Base-by-base conservation (phyloP, 2,113 vertebrate species). In the Pangasianodon hypophthalmus region DNA sequence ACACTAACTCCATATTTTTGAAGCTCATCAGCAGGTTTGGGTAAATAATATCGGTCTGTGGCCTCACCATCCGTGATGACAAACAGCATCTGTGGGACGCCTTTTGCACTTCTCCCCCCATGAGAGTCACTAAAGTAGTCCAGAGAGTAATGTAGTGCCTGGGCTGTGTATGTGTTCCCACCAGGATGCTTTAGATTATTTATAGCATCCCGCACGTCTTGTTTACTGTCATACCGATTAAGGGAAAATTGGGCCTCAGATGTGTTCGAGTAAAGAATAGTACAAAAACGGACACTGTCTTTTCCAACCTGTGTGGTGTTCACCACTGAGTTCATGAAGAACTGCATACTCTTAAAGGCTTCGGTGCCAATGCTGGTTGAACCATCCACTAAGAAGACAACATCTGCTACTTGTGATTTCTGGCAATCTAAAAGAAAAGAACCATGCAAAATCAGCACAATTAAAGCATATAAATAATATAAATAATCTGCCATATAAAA, bases 331-430 rank as follows among this genome's bases (percentile, higher is more conserved):
- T 62, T 80, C 95, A 97, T 96, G 14, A 97, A 97, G 6, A 2
- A 91, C 85, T 92, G 91, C 94, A 97, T 96, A 83, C 89, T 95
- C 46, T 67, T 64, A 84, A 97, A 97, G 44, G 96, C 92, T 1
- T 8, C 0, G 0, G 0, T 0, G 0, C 58, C 87, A 52, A 96
- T 94, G 84, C 93, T 95, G 1, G 52, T 89, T 37, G 96, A 97
- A 67, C 94, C 94, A 8, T 97, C 96, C 54, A 97, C 95, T 86
- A 96, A 88, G 93, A 97, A 97, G 54, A 97, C 96, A 8, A 97
- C 95, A 91, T 97, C 97, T 3, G 96, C 96, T 41, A 91, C 89
- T 60, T 96, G 94, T 6, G 92, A 95, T 91, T 91, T 96, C 90
- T 93, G 94, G 92, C 97, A 97, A 0, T 90, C 96, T 96, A 90